These are phyloP conservation scores for Diorhabda carinulata DNA, from an alignment of 1,140 invertebrate species.

Conservation along the genomic window DNA sequence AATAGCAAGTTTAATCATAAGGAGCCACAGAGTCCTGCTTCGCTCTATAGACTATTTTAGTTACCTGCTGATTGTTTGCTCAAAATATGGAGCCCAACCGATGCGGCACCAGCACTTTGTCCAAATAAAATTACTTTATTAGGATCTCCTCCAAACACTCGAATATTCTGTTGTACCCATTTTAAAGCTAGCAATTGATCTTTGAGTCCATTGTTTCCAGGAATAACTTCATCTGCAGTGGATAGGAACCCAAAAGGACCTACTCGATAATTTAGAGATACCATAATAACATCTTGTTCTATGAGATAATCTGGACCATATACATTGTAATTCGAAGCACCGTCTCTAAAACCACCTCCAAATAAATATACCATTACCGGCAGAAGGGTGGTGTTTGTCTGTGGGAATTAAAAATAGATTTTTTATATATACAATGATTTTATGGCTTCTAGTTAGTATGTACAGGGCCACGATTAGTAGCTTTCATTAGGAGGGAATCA, in stretches of 20 bases:
- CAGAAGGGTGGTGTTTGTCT: conserved; percentile 8
- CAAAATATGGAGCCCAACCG: conserved; percentile 8
- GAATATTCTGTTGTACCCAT: conserved; percentile 19
- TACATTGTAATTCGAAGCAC: conserved; percentile 21
- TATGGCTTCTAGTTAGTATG: too few relatives aligned
- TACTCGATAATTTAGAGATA: conserved; percentile 50
- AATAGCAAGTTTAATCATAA: too few relatives aligned
- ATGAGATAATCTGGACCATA: conserved; percentile 60
- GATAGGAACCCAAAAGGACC: conserved; percentile 44
- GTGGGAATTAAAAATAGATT: background rate
- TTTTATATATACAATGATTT: too few relatives aligned
- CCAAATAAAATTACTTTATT: conserved; percentile 12
- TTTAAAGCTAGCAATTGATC: conserved; percentile 15
- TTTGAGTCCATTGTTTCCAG: conserved; percentile 14
- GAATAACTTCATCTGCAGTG: conserved; percentile 15
- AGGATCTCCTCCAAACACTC: conserved; percentile 14
- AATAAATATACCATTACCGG: conserved; percentile 18
- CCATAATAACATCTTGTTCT: conserved; percentile 51
- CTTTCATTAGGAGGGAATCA: too few relatives aligned
- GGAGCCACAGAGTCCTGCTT: background rate
- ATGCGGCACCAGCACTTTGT: conserved; percentile 13
- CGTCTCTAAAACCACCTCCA: conserved; percentile 18
- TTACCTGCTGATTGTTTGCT: conserved; percentile 11
- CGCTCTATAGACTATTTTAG: background rate
- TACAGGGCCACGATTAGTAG: too few relatives aligned